These are phyloP conservation scores for Nothoprocta pentlandii DNA, from an alignment of 2,113 vertebrate species.

Conservation along the genomic window DNA sequence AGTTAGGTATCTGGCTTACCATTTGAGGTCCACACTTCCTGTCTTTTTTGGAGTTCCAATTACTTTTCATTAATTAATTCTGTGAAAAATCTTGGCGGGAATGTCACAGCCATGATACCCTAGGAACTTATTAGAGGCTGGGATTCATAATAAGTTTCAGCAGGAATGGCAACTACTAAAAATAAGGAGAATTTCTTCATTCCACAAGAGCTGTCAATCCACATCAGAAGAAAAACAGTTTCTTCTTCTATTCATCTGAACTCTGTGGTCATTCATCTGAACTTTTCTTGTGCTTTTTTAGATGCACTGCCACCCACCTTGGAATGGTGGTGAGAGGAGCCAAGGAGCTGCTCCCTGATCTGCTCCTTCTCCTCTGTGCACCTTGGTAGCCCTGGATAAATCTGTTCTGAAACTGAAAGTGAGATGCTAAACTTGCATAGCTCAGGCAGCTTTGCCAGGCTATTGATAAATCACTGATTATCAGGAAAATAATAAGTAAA, in stretches of 20 bases:
- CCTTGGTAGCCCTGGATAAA: background rate
- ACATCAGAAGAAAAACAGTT: background rate
- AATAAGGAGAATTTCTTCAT: background rate
- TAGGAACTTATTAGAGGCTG: background rate
- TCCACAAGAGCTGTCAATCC: background rate
- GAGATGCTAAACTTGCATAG: background rate
- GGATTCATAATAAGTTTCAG: background rate
- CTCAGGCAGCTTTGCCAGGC: background rate
- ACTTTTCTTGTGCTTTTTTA: background rate
- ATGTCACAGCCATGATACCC: background rate
- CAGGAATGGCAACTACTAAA: background rate
- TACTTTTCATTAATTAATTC: background rate
- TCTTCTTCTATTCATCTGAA: background rate
- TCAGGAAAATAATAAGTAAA: background rate
- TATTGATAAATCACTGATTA: background rate
- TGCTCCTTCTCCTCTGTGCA: background rate
- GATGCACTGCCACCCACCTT: background rate
- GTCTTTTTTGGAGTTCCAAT: background rate
- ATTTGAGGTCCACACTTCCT: background rate
- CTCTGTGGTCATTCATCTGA: background rate
- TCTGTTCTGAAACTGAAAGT: background rate
- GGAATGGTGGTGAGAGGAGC: background rate
- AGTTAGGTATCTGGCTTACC: background rate
- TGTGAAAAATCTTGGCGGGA: background rate
- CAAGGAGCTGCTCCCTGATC: background rate